Percentiles rank a stretch among this genome's conserved stretches.
phyloP scores from a whole-genome alignment of 2,797 vertebrate genomes.

The Lagorchestes hirsutus region DNA sequence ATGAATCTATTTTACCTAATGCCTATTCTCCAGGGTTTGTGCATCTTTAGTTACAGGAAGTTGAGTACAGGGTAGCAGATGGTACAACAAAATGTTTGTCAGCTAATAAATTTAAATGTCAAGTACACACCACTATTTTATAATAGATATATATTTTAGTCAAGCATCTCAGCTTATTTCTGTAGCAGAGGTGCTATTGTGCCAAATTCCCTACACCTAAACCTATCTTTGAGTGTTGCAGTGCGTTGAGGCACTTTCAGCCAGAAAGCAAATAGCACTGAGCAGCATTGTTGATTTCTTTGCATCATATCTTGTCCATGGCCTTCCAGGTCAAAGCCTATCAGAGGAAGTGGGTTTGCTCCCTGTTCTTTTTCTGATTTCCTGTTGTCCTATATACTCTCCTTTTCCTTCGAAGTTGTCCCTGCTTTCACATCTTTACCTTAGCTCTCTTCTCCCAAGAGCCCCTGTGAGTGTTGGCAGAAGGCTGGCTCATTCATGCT shows the following conservation, averaged over 20 bases:
- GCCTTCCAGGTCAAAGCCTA: constrained; percentile 26
- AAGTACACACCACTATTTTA: constrained; percentile 74
- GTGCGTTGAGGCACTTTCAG: neutral
- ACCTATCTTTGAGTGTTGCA: neutral
- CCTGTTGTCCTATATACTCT: neutral
- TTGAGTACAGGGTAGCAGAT: constrained; percentile 85
- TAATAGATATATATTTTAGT: constrained; percentile 69
- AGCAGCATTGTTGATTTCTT: neutral
- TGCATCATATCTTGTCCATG: constrained; percentile 9
- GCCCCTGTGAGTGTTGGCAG: neutral
- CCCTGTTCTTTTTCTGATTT: constrained; percentile 37
- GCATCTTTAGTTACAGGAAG: constrained; percentile 86
- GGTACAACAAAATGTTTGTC: constrained; percentile 81
- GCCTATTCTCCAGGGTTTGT: constrained; percentile 84
- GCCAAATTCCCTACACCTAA: neutral
- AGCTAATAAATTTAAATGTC: constrained; percentile 84
- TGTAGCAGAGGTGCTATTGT: constrained; percentile 22
- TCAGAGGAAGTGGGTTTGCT: constrained; percentile 14
- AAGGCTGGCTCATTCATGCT: neutral
- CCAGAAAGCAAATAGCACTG: neutral
- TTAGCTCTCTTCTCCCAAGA: neutral
- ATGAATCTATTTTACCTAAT: constrained; percentile 85
- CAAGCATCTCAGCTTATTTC: constrained; percentile 62
- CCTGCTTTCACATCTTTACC: neutral
- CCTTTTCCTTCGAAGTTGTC: neutral